phyloP scores from a whole-genome alignment of 2,113 vertebrate genomes.

The Coptodon rendalli region DNA sequence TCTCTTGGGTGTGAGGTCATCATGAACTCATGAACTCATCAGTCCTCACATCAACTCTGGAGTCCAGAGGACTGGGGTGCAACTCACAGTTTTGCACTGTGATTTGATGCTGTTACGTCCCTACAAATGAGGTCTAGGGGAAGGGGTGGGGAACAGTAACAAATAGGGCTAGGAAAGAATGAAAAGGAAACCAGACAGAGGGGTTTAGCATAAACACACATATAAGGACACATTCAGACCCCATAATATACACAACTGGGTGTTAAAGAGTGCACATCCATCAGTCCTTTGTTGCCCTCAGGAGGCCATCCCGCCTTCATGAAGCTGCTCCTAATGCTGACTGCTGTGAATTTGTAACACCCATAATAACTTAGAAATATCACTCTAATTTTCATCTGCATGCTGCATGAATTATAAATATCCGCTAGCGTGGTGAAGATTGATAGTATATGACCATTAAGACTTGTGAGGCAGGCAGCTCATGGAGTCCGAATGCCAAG shows the following conservation, averaged over 20 bases:
- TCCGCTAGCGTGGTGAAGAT: neutral
- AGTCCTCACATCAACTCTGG: neutral
- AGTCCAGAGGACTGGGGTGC: neutral
- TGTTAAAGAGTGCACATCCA: constrained; percentile 27
- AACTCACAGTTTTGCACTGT: neutral
- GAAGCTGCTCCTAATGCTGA: constrained; percentile 25
- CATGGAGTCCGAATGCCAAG: neutral
- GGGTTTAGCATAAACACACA: neutral
- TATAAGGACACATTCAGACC: neutral
- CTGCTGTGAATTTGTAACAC: constrained; percentile 43
- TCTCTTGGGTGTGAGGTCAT: constrained; percentile 1
- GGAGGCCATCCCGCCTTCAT: constrained; percentile 6
- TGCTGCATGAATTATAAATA: constrained; percentile 49
- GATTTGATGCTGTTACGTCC: neutral
- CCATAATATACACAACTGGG: neutral
- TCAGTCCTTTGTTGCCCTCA: constrained; percentile 10
- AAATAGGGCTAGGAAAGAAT: neutral
- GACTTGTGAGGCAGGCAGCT: constrained; percentile 26
- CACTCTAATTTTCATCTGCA: constrained; percentile 49
- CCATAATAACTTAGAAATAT: constrained; percentile 37
- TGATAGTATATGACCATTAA: constrained; percentile 39
- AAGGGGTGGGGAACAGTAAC: neutral
- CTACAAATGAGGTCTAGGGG: neutral
- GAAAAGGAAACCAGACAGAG: neutral
- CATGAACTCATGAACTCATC: constrained; percentile 26